Conservation (phyloP, 2,113 vertebrate genomes). For the Dasyornis broadbenti region DNA sequence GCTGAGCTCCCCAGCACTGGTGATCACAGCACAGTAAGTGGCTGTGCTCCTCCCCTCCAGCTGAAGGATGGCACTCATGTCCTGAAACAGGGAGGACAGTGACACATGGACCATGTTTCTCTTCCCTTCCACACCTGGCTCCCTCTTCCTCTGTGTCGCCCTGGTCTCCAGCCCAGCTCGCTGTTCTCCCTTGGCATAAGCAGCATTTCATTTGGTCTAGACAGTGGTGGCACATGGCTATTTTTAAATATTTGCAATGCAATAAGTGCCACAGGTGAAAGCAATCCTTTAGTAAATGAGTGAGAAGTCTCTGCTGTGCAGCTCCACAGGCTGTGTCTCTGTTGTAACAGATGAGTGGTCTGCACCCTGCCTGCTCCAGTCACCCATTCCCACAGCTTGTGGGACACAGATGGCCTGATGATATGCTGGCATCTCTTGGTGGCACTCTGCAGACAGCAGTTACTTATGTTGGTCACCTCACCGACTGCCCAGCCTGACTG, state of each 20-base stretch:
- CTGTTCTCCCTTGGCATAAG: background rate
- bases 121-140: background rate
- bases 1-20: constrained; percentile 78
- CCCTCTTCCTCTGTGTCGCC: background rate
- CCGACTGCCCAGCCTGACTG: background rate
- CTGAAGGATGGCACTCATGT: constrained; percentile 42
- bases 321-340: background rate
- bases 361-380: background rate
- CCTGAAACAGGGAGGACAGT: constrained; percentile 35
- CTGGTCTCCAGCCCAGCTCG: background rate
- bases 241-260: background rate
- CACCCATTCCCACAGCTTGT: background rate
- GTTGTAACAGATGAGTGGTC: background rate
- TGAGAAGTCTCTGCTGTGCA: background rate
- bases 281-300: background rate
- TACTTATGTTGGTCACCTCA: background rate
- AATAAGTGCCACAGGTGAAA: background rate
- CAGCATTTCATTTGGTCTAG: background rate
- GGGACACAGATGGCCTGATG: background rate
- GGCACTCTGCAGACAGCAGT: background rate
- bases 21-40: constrained; percentile 69
- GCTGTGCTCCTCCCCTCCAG: constrained; percentile 62
- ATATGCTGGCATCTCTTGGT: background rate
- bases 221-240: background rate
- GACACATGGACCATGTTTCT: background rate